phyloP scores from a whole-genome alignment of 2,888 invertebrate species.

The Scrobipalpa costella region DNA sequence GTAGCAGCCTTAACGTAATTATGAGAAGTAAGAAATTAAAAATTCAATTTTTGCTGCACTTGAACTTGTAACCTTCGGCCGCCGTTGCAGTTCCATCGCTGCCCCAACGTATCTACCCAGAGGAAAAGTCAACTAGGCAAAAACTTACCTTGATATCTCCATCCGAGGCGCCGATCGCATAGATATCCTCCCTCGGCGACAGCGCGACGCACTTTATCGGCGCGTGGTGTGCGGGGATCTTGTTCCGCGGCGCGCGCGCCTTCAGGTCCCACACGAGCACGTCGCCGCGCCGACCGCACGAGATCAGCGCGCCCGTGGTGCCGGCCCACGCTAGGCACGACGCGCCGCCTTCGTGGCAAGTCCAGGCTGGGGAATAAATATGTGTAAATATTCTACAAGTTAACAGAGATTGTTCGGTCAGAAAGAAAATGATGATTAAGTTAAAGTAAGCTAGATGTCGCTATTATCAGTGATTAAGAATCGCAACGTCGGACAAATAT shows the following conservation, averaged over 20 bases:
- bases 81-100: too few species aligned
- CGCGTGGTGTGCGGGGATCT: constrained; percentile 93
- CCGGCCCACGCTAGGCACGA: constrained; percentile 95
- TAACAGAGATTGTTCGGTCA: neutral
- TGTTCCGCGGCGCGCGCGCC: constrained; percentile 91
- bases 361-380: constrained; percentile 84
- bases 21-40: too few species aligned
- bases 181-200: constrained; percentile 97
- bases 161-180: constrained; percentile 96
- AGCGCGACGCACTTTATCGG: constrained; percentile 97
- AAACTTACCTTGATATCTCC: constrained; percentile 92
- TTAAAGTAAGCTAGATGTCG: too few species aligned
- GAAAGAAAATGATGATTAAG: neutral
- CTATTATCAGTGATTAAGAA: too few species aligned
- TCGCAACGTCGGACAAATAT: too few species aligned
- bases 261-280: constrained; percentile 97
- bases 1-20: too few species aligned
- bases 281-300: constrained; percentile 98
- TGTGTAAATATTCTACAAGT: too few species aligned
- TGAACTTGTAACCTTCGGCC: too few species aligned
- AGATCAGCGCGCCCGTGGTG: constrained; percentile 95
- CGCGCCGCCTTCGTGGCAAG: constrained; percentile 96
- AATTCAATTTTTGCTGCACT: too few species aligned
- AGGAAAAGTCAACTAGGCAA: too few species aligned
- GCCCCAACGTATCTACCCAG: too few species aligned